Conservation (phyloP, 2,113 vertebrate genomes). For the Cyphomyrus plagiostoma region DNA sequence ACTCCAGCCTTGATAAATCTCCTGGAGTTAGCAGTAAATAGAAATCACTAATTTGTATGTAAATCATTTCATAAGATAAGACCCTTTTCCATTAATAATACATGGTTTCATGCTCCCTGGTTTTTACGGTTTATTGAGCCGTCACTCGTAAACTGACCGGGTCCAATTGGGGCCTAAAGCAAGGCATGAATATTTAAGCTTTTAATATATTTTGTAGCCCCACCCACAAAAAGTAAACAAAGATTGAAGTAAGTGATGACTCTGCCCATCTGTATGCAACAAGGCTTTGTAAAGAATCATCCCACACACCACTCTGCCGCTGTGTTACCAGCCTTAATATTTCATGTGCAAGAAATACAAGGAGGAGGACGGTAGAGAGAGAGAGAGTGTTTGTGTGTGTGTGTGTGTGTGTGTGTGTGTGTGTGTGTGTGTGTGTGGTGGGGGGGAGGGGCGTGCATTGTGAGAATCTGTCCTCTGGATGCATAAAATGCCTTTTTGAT, state of each 20-base stretch:
- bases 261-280: neutral
- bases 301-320: neutral
- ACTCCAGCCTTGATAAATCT: conserved; percentile 17
- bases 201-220: conserved; percentile 19
- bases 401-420: neutral
- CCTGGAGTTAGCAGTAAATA: conserved; percentile 14
- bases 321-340: neutral
- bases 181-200: conserved; percentile 30
- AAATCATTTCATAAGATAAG: conserved; percentile 21
- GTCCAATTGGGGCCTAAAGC: conserved; percentile 17
- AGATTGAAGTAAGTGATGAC: neutral
- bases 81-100: conserved; percentile 26
- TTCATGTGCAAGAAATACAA: neutral
- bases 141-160: conserved; percentile 19
- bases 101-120: neutral
- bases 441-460: neutral
- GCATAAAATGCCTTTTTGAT: neutral
- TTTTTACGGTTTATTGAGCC: conserved; percentile 23
- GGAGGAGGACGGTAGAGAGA: neutral
- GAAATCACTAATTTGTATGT: conserved; percentile 28
- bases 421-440: no score
- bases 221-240: conserved; percentile 3
- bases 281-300: neutral
- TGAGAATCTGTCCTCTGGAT: neutral
- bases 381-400: neutral